These are phyloP conservation scores for Danio tinwini DNA, from an alignment of 2,797 vertebrate species.

Conservation along the genomic window DNA sequence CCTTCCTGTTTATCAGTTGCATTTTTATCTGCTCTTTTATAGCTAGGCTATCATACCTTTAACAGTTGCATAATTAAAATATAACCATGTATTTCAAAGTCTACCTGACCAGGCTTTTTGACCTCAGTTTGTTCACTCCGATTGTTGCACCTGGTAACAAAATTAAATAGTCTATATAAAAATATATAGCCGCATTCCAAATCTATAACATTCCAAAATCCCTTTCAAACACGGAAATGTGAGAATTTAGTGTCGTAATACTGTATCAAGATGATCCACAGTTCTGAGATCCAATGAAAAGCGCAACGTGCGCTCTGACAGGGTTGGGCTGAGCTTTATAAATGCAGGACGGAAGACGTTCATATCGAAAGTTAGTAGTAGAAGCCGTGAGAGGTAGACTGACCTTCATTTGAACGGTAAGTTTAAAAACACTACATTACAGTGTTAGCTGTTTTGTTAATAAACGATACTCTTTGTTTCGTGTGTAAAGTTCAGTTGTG, in stretches of 20 bases:
- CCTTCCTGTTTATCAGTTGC: not conserved
- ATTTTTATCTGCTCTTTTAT: not conserved
- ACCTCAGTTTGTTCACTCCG: not conserved
- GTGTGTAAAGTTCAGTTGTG: not conserved
- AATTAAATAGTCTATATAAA: not conserved
- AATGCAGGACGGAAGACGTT: constrained; percentile 36
- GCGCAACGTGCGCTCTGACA: not conserved
- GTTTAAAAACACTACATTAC: not conserved
- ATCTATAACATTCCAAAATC: not conserved
- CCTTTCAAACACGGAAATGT: not conserved
- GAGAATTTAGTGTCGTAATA: not conserved
- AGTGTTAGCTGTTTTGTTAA: not conserved
- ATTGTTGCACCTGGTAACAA: not conserved
- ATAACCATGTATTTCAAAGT: not conserved
- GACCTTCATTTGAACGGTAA: constrained; percentile 34
- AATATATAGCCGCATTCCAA: not conserved
- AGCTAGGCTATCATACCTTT: not conserved
- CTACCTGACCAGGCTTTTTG: not conserved
- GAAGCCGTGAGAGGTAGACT: not conserved
- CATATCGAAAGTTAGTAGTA: constrained; percentile 23
- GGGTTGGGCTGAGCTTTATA: not conserved
- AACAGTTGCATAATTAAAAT: not conserved
- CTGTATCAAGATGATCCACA: constrained; percentile 45
- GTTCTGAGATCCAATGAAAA: constrained; percentile 59
- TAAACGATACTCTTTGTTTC: not conserved